Evolutionary conservation across 2,113 vertebrate genomes (phyloP), one percentile per base, ranked within the genome.

Genomic region (Strigops habroptila): DNA sequence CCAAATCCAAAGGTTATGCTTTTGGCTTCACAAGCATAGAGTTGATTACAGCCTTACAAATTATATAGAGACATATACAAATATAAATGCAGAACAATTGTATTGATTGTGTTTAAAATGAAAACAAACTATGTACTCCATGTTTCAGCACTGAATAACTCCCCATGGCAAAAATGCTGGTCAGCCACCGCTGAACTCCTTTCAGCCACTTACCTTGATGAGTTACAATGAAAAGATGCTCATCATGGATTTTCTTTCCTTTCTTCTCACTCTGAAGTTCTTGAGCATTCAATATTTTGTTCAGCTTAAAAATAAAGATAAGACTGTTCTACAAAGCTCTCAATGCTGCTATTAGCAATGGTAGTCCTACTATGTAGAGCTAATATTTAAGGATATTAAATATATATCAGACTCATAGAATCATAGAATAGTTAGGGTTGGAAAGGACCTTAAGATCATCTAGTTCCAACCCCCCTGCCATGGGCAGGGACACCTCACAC

Each of bases 171-270:
- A 69, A 80, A 90, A 52, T 9, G 4, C 4, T 7, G 1, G 4
- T 16, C 24, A 65, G 2, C 7, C 44, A 64, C 21, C 16, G 11
- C 12, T 28, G 25, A 33, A 57, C 14, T 46, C 19, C 17, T 84
- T 52, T 31, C 41, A 49, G 4, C 23, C n/a, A 19, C 94, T 98
- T 97, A 99, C 99, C 99, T 99, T 99, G 99, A 96, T 99, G 99
- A 3, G 99, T 99, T 95, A 99, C 98, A 41, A 99, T 99, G 93
- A 99, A 99, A 91, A 99, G 99, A 86, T 99, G 99, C 57, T 99
- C 99, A 74, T 99, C 99, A 0, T 99, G 99, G 92, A 99, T 99
- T 98, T 98, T 99, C 63, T 99, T 98, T 46, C 99, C 99, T 85
- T 98, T 99, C 71, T 99, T 87, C 96, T 99, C 99, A 97, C 99